Evolutionary conservation across 1,140 invertebrate genomes (phyloP).

Genomic region (Papilio polyxenes): DNA sequence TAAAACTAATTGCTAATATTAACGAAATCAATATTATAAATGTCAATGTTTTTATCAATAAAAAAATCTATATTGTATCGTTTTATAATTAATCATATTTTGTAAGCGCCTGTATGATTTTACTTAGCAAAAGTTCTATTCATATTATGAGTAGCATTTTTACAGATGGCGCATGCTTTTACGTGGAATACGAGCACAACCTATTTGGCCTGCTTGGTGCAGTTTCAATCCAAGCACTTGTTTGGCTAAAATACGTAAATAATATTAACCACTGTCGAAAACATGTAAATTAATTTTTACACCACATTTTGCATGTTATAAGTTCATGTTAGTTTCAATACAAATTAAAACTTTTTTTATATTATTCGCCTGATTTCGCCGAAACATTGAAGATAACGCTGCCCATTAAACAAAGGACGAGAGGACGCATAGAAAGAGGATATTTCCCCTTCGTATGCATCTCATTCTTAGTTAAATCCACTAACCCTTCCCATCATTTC

Average conservation of each 20-base stretch:
- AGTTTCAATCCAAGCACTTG: constrained; percentile 59
- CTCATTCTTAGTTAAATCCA: too few relatives aligned
- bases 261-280: constrained; percentile 1
- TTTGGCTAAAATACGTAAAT: constrained; percentile 49
- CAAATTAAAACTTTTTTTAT: not conserved
- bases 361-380: too few relatives aligned
- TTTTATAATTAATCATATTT: too few relatives aligned
- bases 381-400: too few relatives aligned
- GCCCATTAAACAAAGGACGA: too few relatives aligned
- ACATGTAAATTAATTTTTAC: not conserved
- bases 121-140: not conserved
- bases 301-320: not conserved
- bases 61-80: too few relatives aligned
- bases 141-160: not conserved
- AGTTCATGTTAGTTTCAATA: too few relatives aligned
- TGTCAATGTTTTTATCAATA: too few relatives aligned
- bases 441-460: too few relatives aligned
- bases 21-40: not conserved
- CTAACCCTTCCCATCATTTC: too few relatives aligned
- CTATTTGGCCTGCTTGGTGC: constrained; percentile 87
- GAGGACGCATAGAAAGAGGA: too few relatives aligned
- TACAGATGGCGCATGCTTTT: constrained; percentile 82
- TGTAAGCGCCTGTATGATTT: constrained; percentile 2
- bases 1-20: constrained; percentile 64
- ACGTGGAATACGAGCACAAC: constrained; percentile 83